Evolutionary conservation across 2,888 invertebrate species (phyloP).

Genomic region (Apantesis nais): DNA sequence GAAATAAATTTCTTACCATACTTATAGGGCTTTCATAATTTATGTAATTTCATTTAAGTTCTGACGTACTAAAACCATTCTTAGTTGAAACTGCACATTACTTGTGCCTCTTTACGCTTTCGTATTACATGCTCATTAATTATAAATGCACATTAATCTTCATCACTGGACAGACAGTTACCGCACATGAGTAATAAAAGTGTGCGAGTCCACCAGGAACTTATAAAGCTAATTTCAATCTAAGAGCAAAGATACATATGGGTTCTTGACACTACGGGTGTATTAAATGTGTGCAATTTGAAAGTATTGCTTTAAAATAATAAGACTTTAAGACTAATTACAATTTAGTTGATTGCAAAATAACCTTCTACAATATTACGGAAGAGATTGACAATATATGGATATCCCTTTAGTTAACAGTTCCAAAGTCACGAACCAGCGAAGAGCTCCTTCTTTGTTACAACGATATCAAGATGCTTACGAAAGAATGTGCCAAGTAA

Average conservation of each 20-base stretch:
- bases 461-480: slow-evolving; percentile 49
- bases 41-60: background rate
- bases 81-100: too few species aligned
- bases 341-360: background rate
- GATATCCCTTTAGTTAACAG: slow-evolving; percentile 11
- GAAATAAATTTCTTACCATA: background rate
- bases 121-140: too few species aligned
- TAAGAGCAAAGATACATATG: background rate
- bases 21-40: background rate
- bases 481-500: slow-evolving; percentile 76
- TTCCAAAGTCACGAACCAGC: slow-evolving; percentile 40
- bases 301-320: background rate
- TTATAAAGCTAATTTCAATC: background rate
- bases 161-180: background rate
- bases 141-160: background rate
- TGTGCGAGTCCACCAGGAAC: background rate
- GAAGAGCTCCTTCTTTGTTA: slow-evolving; percentile 43
- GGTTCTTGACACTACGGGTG: background rate
- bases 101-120: too few species aligned
- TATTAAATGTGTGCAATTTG: background rate
- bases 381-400: background rate
- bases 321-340: background rate
- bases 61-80: background rate
- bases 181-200: background rate
- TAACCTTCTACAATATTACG: background rate